These are phyloP conservation scores for Drosophila nigricruria DNA, from an alignment of 2,888 invertebrate species.

Conservation along the genomic window DNA sequence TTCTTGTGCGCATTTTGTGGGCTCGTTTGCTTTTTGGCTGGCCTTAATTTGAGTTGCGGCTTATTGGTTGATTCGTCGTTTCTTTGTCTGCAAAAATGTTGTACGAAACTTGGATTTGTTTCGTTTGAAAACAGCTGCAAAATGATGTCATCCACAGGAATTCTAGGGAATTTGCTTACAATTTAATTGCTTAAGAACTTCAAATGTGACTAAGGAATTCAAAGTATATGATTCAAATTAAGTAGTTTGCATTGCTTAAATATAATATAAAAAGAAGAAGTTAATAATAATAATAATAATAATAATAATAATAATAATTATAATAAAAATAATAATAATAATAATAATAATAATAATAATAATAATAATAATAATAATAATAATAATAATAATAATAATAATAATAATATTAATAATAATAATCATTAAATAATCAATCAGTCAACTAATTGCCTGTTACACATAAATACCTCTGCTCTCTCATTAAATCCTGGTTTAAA, in stretches of 20 bases:
- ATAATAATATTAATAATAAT: too few species aligned
- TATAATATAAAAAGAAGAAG: too few species aligned
- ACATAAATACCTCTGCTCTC: neutral
- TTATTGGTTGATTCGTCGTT: slow-evolving; percentile 16
- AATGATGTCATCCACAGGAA: slow-evolving; percentile 60
- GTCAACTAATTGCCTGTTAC: too few species aligned
- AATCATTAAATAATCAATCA: neutral
- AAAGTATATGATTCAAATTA: neutral
- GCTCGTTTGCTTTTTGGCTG: slow-evolving; percentile 18
- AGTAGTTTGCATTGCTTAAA: neutral
- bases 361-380: too few species aligned
- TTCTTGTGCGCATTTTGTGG: slow-evolving; percentile 17
- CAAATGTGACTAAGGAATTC: neutral
- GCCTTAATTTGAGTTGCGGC: slow-evolving; percentile 11
- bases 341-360: neutral
- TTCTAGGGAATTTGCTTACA: slow-evolving; percentile 20
- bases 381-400: too few species aligned
- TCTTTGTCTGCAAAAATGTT: slow-evolving; percentile 40
- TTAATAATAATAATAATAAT: too few species aligned
- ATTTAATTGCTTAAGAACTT: neutral
- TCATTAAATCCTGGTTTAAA: neutral
- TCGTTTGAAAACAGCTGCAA: slow-evolving; percentile 61
- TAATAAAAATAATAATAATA: too few species aligned
- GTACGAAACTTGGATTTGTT: slow-evolving; percentile 52
- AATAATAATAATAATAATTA: too few species aligned